Base-by-base conservation (phyloP, 2,797 vertebrate genomes). In the Cossypha polioptera region DNA sequence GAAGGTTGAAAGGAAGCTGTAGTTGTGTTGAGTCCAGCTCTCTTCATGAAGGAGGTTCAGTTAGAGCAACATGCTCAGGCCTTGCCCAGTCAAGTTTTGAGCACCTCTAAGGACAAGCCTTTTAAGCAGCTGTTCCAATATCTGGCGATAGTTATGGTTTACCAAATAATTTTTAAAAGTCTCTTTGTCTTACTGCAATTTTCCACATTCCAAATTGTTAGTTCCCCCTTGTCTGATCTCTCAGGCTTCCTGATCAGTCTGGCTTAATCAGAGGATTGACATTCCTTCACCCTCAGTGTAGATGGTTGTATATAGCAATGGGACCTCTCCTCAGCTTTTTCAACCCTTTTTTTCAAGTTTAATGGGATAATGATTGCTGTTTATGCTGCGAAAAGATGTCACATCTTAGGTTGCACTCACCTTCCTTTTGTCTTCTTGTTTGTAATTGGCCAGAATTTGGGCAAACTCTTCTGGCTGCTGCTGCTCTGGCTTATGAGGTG, bases 21-120 rank as follows among this genome's bases (percentile, higher is more conserved):
- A 22, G 59, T 25, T 0, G 2, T 61, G 40, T 50, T 0, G 1
- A 76, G 28, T 83, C 47, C 16, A 75, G 1, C 3, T 47, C 9
- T 13, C 21, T 36, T 29, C 12, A 10, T 21, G 54, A 35, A 40
- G 18, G 20, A 67, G 16, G 7, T 74, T 9, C n/a, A n/a, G 8
- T 59, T 43, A 62, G 3, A 58, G 28, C 40, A 47, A 40, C 0
- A 7, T 73, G 28, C n/a, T 55, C 45, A 36, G n/a, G 10, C 67
- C 25, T 90, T 83, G 21, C 9, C 13, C 9, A 38, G 26, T 54
- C 19, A 48, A n/a, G 13, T 59, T 86, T 55, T 61, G 36, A 65
- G 33, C 38, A 58, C 53, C 47, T 69, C 50, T 31, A 69, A 84
- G n/a, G n/a, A 22, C 15, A 43, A 65, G 4, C 17, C 5, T 86